Evolutionary conservation across 2,113 vertebrate genomes (phyloP).

Genomic region (Micromys minutus): DNA sequence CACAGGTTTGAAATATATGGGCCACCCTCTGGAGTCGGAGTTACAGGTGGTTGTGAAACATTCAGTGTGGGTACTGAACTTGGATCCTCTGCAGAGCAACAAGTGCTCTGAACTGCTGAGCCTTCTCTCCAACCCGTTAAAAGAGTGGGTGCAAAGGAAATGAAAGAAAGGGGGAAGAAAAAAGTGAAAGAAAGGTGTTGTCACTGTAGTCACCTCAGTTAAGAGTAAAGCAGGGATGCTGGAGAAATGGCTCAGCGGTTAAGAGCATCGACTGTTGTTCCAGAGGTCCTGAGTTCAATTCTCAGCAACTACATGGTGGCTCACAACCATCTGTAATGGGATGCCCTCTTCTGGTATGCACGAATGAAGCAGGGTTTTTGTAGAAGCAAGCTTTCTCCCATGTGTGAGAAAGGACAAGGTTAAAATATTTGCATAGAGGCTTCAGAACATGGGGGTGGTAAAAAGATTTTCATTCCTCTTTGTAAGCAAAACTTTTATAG

Average conservation of each 20-base stretch:
- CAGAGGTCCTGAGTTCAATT: no score
- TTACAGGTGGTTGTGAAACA: background rate
- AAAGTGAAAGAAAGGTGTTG: background rate
- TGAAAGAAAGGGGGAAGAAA: background rate
- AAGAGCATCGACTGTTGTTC: no score
- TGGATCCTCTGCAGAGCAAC: background rate
- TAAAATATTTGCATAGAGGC: background rate
- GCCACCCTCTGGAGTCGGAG: background rate
- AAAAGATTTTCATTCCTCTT: background rate
- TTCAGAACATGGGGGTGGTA: background rate
- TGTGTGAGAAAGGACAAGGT: background rate
- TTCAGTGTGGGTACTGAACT: background rate
- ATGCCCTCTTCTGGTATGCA: no score
- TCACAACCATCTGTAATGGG: no score
- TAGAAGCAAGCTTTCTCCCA: background rate
- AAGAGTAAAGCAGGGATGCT: background rate
- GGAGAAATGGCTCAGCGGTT: no score
- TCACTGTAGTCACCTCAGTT: background rate
- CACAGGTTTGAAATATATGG: background rate
- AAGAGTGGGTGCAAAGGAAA: background rate
- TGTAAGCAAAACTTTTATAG: background rate
- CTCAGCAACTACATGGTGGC: no score
- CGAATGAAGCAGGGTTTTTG: background rate
- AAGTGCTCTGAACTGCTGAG: background rate
- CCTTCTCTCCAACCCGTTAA: background rate